Evolutionary conservation across 2,888 invertebrate species (phyloP).

Genomic region (Ophion ventricosus): DNA sequence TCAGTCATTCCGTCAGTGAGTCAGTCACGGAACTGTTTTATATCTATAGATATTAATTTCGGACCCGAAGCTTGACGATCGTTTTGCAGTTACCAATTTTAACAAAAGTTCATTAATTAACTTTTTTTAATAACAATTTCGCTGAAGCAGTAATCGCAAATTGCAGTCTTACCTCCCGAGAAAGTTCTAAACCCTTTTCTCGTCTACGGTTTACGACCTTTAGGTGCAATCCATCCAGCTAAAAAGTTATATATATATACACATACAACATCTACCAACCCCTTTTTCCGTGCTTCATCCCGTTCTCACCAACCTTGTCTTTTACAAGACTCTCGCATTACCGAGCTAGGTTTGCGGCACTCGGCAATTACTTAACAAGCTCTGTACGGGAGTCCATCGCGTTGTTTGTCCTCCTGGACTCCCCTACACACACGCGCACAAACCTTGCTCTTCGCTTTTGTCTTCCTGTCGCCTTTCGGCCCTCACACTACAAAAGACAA

Average conservation of each 20-base stretch:
- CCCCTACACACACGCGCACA: constrained; percentile 40
- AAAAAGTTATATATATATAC: constrained; percentile 53
- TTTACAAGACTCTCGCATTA: constrained; percentile 80
- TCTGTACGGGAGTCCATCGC: constrained; percentile 70
- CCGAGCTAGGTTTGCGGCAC: constrained; percentile 65
- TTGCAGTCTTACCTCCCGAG: not conserved
- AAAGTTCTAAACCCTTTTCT: constrained; percentile 30
- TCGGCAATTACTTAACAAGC: constrained; percentile 79
- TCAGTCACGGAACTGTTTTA: too few species aligned
- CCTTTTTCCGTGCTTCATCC: constrained; percentile 53
- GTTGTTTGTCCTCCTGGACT: constrained; percentile 71
- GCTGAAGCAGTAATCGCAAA: not conserved
- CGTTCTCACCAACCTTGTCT: constrained; percentile 54
- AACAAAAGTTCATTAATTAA: not conserved
- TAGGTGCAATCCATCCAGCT: constrained; percentile 27
- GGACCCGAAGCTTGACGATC: not conserved
- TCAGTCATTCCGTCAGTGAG: too few species aligned
- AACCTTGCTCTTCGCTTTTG: constrained; percentile 18
- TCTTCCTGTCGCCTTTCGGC: not conserved
- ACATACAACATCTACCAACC: constrained; percentile 44
- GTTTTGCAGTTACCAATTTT: not conserved
- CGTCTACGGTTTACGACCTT: constrained; percentile 30
- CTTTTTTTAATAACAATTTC: not conserved
- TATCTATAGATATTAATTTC: too few species aligned
- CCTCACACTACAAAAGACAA: constrained; percentile 38